Evolutionary conservation across 2,888 invertebrate species (phyloP).

Genomic region (Diplolepis rosae): DNA sequence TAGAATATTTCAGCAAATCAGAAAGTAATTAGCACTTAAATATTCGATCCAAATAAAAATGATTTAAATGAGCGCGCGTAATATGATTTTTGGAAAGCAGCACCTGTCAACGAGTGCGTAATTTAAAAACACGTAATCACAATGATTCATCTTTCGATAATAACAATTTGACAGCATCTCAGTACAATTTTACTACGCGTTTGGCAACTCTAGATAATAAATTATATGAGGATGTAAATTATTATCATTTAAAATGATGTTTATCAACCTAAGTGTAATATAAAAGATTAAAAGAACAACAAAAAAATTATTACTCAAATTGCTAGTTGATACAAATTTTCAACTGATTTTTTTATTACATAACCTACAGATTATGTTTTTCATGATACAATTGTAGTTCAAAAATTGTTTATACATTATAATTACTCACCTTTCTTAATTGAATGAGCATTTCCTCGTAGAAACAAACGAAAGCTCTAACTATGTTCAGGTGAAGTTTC

Average conservation of each 20-base stretch:
- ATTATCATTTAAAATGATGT: not conserved
- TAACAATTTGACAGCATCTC: not conserved
- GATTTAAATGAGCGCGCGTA: not conserved
- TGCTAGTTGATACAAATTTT: not conserved
- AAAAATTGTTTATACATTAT: not conserved
- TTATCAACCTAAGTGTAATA: not conserved
- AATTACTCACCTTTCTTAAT: not conserved
- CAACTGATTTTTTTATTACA: not conserved
- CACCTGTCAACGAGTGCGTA: not conserved
- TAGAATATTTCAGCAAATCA: not conserved
- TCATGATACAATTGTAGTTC: not conserved
- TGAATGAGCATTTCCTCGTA: not conserved
- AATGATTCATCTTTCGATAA: not conserved
- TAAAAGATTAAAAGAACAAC: not conserved
- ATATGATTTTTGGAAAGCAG: not conserved
- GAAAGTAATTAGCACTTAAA: not conserved
- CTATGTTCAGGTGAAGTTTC: too few species aligned
- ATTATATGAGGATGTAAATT: not conserved
- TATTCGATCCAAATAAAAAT: not conserved
- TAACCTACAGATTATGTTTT: not conserved
- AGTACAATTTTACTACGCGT: not conserved
- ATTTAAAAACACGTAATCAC: not conserved
- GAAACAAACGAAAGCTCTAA: not conserved
- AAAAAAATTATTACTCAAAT: not conserved
- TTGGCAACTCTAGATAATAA: not conserved